These are phyloP conservation scores for Kuschelorhynchus macadamiae DNA, from an alignment of 2,888 invertebrate genomes.

Conservation along the genomic window DNA sequence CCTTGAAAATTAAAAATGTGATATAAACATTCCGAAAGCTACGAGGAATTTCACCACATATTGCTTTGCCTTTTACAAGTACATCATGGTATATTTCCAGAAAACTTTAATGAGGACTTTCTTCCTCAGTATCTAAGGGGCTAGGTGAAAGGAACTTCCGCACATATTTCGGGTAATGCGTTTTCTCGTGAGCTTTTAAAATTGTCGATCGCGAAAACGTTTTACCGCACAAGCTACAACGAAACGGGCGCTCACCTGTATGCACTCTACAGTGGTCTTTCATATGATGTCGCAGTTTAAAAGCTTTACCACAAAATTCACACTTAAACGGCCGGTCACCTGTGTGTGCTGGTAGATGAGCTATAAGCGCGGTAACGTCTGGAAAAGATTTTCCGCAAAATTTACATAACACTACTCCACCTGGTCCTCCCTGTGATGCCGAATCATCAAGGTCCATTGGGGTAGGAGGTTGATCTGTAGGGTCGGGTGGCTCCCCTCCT, in stretches of 20 bases:
- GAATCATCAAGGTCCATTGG: constrained; percentile 73
- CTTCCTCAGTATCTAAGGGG: constrained; percentile 86
- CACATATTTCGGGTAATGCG: constrained; percentile 92
- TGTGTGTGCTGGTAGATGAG: constrained; percentile 90
- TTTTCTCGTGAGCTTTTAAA: constrained; percentile 93
- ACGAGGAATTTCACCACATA: constrained; percentile 15
- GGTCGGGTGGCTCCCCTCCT: constrained; percentile 68
- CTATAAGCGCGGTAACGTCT: constrained; percentile 89
- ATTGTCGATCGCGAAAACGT: constrained; percentile 93
- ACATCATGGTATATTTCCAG: background rate
- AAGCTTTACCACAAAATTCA: constrained; percentile 94
- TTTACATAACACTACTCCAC: constrained; percentile 86
- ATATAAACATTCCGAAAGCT: too few species aligned
- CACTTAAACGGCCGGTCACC: constrained; percentile 93
- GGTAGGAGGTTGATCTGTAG: constrained; percentile 70
- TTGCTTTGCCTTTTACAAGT: constrained; percentile 30
- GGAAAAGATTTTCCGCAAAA: constrained; percentile 95
- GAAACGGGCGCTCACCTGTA: constrained; percentile 91
- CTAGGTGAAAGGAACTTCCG: constrained; percentile 91
- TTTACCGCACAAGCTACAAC: constrained; percentile 90
- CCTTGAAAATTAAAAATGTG: too few species aligned
- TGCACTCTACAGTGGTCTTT: constrained; percentile 95
- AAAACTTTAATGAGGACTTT: constrained; percentile 77
- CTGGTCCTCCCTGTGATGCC: constrained; percentile 75
- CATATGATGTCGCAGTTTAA: constrained; percentile 93